Evolutionary conservation across 1,140 invertebrate genomes (phyloP).

Genomic region (Aethina tumida): DNA sequence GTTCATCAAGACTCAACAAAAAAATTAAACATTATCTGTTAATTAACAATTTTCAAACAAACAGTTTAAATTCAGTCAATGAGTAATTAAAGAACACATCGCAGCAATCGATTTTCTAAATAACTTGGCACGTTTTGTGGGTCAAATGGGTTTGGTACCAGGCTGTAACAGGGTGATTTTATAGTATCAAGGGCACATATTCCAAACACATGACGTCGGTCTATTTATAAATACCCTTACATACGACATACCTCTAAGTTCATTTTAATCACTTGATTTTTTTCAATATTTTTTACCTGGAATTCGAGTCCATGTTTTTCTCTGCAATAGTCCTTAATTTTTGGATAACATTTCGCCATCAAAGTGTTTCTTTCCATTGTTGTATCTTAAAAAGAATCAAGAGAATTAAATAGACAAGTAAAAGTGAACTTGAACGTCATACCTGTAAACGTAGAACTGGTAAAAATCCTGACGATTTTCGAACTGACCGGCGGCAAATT

Average conservation of each 20-base stretch:
- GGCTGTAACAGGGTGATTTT: conserved; percentile 12
- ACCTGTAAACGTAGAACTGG: conserved; percentile 98
- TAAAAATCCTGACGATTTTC: conserved; percentile 97
- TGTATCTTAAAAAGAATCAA: conserved; percentile 61
- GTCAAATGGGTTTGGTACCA: conserved; percentile 17
- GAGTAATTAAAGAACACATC: background rate
- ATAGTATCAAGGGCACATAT: conserved; percentile 13
- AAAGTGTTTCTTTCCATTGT: conserved; percentile 94
- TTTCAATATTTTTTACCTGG: conserved; percentile 56
- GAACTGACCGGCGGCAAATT: conserved; percentile 89
- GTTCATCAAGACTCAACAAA: too few species aligned
- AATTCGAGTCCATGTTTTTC: conserved; percentile 98
- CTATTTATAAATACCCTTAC: background rate
- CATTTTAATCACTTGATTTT: conserved; percentile 1
- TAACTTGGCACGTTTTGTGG: conserved; percentile 4
- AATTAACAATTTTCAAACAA: too few species aligned
- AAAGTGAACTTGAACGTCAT: conserved; percentile 14
- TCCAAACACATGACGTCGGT: background rate
- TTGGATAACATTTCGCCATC: conserved; percentile 97
- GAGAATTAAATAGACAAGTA: background rate
- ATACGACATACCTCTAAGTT: background rate
- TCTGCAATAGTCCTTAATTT: conserved; percentile 92
- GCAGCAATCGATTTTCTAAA: conserved; percentile 11
- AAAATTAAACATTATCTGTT: too few species aligned
- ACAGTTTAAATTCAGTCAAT: too few species aligned